Evolutionary conservation across 1,140 invertebrate genomes (phyloP).

Genomic region (Zaprionus lachaisei): DNA sequence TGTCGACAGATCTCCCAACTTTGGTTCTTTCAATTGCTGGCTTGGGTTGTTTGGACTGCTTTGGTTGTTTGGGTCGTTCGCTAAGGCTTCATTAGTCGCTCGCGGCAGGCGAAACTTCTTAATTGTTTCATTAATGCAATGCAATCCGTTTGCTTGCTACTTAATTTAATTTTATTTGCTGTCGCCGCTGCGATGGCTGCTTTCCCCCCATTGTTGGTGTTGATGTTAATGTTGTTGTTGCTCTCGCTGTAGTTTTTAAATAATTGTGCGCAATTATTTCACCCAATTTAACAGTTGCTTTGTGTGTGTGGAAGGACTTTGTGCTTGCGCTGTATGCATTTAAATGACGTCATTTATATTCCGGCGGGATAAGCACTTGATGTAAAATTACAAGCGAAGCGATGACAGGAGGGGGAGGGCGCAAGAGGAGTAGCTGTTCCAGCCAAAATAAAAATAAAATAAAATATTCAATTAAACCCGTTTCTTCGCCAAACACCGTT

Average conservation of each 20-base stretch:
- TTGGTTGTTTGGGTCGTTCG: constrained; percentile 27
- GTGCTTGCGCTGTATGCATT: constrained; percentile 60
- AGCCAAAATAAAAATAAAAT: constrained; percentile 72
- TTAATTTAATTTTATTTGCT: constrained; percentile 81
- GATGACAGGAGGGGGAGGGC: not conserved
- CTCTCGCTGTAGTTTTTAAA: constrained; percentile 69
- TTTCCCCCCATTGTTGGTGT: not conserved
- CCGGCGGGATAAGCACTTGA: constrained; percentile 77
- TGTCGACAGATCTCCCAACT: not conserved
- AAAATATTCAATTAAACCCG: constrained; percentile 82
- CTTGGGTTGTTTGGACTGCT: not conserved
- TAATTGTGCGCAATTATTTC: constrained; percentile 80
- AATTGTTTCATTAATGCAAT: constrained; percentile 81
- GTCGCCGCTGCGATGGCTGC: constrained; percentile 39
- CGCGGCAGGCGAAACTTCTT: constrained; percentile 59
- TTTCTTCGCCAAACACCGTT: constrained; percentile 61
- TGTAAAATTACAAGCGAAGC: constrained; percentile 71
- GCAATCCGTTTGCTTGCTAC: constrained; percentile 76
- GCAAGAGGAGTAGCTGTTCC: constrained; percentile 1
- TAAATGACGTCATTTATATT: constrained; percentile 82
- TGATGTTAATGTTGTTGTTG: not conserved
- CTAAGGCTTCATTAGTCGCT: constrained; percentile 75
- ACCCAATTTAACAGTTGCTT: constrained; percentile 78
- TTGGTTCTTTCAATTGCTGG: not conserved
- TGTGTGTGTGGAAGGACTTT: constrained; percentile 46